Percentiles rank a stretch among this genome's conserved stretches.
Evolutionary conservation across 2,797 vertebrate genomes (phyloP).

Genomic region (Coregonus ussuriensis): DNA sequence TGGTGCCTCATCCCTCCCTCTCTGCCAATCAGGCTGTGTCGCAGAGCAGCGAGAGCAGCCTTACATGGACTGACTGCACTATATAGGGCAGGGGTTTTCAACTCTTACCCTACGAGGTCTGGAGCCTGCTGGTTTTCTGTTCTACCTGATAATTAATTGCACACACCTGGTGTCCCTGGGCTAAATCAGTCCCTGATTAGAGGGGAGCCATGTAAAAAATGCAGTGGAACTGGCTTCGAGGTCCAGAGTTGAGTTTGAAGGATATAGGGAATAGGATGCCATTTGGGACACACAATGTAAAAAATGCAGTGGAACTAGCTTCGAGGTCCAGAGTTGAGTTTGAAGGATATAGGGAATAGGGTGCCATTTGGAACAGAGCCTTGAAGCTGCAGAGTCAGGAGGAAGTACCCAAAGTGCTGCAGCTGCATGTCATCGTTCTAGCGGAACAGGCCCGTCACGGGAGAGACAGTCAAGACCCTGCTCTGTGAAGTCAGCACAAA

Average conservation of each 20-base stretch:
- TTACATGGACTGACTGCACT: not conserved
- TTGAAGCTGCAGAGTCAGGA: conserved; percentile 56
- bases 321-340: not conserved
- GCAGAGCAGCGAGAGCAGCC: not conserved
- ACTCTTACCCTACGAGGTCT: too few relatives aligned
- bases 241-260: not conserved
- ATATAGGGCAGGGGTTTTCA: too few relatives aligned
- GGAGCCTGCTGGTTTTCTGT: too few relatives aligned
- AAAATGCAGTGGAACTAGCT: not conserved
- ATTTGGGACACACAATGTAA: not conserved
- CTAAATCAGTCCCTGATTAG: too few relatives aligned
- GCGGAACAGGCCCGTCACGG: conserved; percentile 40
- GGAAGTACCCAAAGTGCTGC: conserved; percentile 53
- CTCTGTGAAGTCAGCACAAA: conserved; percentile 56
- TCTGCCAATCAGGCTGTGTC: not conserved
- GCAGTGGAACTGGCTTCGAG: not conserved
- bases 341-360: not conserved
- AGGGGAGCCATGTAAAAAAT: too few relatives aligned
- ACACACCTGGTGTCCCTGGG: too few relatives aligned
- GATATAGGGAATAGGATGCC: not conserved
- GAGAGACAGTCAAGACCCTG: conserved; percentile 22
- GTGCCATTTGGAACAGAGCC: not conserved
- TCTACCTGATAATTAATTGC: too few relatives aligned
- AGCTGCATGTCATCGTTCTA: conserved; percentile 53
- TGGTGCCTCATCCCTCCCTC: not conserved